These are phyloP conservation scores for Drosophila colorata DNA, from an alignment of 2,888 invertebrate species.

Conservation along the genomic window DNA sequence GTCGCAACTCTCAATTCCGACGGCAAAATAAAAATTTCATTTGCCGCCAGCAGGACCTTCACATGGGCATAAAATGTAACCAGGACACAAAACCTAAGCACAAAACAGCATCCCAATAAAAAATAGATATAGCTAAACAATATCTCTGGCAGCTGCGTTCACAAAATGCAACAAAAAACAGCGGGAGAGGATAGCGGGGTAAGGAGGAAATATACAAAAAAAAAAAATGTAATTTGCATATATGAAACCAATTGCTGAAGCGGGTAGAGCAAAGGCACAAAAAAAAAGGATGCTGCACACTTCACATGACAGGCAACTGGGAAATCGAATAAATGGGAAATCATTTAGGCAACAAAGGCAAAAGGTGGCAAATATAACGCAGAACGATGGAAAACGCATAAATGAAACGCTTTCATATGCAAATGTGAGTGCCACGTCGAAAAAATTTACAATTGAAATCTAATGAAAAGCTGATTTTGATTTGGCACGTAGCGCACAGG, in stretches of 20 bases:
- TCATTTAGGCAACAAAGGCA: conserved; percentile 68
- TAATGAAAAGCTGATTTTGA: conserved; percentile 75
- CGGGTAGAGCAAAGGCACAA: conserved; percentile 12
- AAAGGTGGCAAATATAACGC: conserved; percentile 77
- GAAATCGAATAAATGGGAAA: conserved; percentile 62
- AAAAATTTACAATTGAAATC: conserved; percentile 45
- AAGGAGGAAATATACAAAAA: neutral
- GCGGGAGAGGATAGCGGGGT: conserved; percentile 16
- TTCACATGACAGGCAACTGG: conserved; percentile 62
- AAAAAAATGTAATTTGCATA: conserved; percentile 71
- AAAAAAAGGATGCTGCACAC: conserved; percentile 60
- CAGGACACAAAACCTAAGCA: conserved; percentile 16
- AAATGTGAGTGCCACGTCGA: conserved; percentile 59
- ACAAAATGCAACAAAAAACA: conserved; percentile 56
- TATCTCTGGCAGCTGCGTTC: conserved; percentile 64
- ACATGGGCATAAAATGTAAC: conserved; percentile 1
- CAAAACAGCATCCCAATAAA: conserved; percentile 44
- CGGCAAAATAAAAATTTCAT: conserved; percentile 14
- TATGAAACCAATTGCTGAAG: conserved; percentile 72
- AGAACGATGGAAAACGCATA: conserved; percentile 44
- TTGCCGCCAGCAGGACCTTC: conserved; percentile 32
- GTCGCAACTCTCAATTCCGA: neutral
- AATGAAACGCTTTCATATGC: conserved; percentile 77
- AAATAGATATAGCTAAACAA: conserved; percentile 24
- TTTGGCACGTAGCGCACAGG: conserved; percentile 72